Conservation (phyloP, 2,113 vertebrate species). For the Psittacus erithacus region DNA sequence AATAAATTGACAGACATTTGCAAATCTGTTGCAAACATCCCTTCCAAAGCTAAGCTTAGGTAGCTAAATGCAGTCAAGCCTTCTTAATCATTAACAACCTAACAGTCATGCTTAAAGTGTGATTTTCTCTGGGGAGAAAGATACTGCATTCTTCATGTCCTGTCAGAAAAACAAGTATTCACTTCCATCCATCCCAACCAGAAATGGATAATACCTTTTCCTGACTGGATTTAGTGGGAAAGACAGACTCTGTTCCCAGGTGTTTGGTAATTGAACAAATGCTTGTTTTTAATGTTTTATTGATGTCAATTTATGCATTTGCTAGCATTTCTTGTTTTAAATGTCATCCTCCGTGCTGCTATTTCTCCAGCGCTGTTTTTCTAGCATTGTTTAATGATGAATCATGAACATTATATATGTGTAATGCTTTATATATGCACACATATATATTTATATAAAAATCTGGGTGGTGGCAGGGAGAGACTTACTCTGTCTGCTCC, state of each 20-base stretch:
- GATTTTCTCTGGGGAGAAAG: not conserved
- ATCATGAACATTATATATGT: slow-evolving; percentile 26
- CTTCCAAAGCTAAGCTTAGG: not conserved
- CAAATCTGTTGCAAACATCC: not conserved
- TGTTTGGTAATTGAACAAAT: not conserved
- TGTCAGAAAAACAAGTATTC: not conserved
- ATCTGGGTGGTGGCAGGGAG: slow-evolving; percentile 58
- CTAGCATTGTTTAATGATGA: slow-evolving; percentile 10
- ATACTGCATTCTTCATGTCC: not conserved
- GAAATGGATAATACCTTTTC: not conserved
- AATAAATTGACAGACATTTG: not conserved
- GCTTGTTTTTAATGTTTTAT: not conserved
- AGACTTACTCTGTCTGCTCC: slow-evolving; percentile 34
- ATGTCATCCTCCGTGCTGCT: not conserved
- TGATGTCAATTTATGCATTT: slow-evolving; percentile 7
- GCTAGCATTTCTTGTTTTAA: not conserved
- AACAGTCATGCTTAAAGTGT: not conserved
- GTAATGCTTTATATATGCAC: slow-evolving; percentile 41
- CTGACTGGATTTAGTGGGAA: not conserved
- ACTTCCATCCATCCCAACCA: not conserved
- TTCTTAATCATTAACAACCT: not conserved
- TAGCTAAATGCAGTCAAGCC: not conserved
- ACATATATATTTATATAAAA: slow-evolving; percentile 60
- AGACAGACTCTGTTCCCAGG: not conserved
- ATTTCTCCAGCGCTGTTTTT: slow-evolving; percentile 38